A percentile compares a stretch with the other conserved stretches of the same genome.
Conservation (phyloP, 2,113 vertebrate species). For the Diadophis punctatus region DNA sequence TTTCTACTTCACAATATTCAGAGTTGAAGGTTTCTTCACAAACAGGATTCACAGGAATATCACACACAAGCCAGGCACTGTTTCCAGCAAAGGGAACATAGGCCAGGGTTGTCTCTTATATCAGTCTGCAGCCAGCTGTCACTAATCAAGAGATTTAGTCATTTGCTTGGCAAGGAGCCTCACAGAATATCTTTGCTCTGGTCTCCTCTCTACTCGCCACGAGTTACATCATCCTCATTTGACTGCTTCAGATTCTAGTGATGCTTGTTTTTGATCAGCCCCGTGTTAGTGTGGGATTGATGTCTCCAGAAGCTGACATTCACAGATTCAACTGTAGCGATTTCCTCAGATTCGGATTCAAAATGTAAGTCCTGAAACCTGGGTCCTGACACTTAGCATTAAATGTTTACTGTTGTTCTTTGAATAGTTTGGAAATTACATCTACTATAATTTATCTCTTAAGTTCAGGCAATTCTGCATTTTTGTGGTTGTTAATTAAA, state of each 20-base stretch:
- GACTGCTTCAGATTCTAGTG: not conserved
- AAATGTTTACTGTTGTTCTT: not conserved
- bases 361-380: not conserved
- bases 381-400: not conserved
- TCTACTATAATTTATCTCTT: not conserved
- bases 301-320: not conserved
- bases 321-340: not conserved
- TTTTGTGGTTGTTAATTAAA: not conserved
- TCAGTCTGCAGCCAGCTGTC: not conserved
- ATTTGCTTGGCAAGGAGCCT: not conserved
- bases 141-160: not conserved
- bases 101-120: not conserved
- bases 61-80: not conserved
- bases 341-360: not conserved
- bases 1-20: not conserved
- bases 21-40: not conserved
- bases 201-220: not conserved
- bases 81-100: not conserved
- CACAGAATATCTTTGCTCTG: not conserved
- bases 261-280: not conserved
- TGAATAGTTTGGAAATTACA: not conserved
- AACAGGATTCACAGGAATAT: not conserved
- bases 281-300: not conserved
- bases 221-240: not conserved
- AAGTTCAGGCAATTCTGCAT: not conserved